Percentiles rank a stretch among this genome's conserved stretches.
phyloP scores from a whole-genome alignment of 2,888 invertebrate genomes.

The Sphaerophoria rueppellii region DNA sequence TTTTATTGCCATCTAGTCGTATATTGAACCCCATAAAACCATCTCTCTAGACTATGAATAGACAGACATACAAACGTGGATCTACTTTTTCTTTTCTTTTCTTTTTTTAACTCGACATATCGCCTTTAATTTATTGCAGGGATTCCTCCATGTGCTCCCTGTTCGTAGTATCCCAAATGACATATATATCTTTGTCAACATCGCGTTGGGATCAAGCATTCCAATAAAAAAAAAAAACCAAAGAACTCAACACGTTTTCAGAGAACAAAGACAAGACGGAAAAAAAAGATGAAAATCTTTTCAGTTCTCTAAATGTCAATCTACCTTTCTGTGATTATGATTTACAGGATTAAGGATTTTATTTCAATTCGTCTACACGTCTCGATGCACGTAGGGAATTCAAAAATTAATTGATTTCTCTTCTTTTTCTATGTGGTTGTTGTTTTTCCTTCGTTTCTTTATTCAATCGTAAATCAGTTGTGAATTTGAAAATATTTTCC shows the following conservation, averaged over 20 bases:
- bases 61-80: not conserved
- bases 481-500: constrained; percentile 33
- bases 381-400: not conserved
- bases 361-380: constrained; percentile 2
- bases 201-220: constrained; percentile 66
- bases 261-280: constrained; percentile 13
- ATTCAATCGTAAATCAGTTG: constrained; percentile 56
- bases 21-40: not conserved
- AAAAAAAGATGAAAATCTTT: constrained; percentile 53
- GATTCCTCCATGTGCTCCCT: constrained; percentile 40
- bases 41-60: constrained; percentile 4
- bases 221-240: constrained; percentile 32
- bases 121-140: constrained; percentile 66
- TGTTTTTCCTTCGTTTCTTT: no score
- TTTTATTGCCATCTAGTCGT: constrained; percentile 8
- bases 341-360: constrained; percentile 72
- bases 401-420: constrained; percentile 58
- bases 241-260: constrained; percentile 33
- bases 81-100: constrained; percentile 29
- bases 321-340: constrained; percentile 67
- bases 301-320: constrained; percentile 52
- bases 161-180: constrained; percentile 34
- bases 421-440: not conserved
- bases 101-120: constrained; percentile 27
- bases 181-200: constrained; percentile 70